Evolutionary conservation across 2,797 vertebrate species (phyloP), one percentile per base, ranked within the genome.

Genomic region (Nyctibius grandis): DNA sequence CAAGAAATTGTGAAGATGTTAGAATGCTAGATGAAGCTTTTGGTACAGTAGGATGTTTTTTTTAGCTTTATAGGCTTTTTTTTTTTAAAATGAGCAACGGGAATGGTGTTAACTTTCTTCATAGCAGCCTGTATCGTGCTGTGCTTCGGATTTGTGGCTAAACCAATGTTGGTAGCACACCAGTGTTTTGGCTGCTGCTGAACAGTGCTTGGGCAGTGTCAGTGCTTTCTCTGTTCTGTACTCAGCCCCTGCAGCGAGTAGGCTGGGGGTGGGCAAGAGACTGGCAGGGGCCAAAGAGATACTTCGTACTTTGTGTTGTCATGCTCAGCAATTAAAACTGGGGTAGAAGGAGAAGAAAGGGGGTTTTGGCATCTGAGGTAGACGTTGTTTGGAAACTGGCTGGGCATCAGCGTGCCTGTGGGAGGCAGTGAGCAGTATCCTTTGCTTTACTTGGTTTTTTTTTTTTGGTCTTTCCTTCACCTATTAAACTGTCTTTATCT

Each of bases 361-460:
- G 33, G 6, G 2, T 38, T 47, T 89, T 63, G 73, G 21, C 25
- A 21, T 65, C 28, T 28, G 31, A 16, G 22, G 67, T 50, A 18
- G 67, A 75, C 0, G 1, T 25, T 76, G 14, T 76, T 83, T 0
- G 0, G 26, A 60, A 59, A 23, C 31, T 77, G 36, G 17, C 54
- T 34, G 76, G 53, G 33, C 54, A 36, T 74, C 61, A 48, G 10
- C 42, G 25, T 42, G 14, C 26, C 38, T 16, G 19, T 33, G 36
- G 45, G 44, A 64, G 48, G 17, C 44, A 16, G 28, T 60, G 59
- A n/a, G n/a, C n/a, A n/a, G n/a, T n/a, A n/a, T 12, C 53, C 31
- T 73, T 88, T 76, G 31, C 42, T 74, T 91, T 47, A 14, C 9
- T 57, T 22, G 2, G 19, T 31, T 8, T 38, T 38, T 44, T 59